Evolutionary conservation across 2,797 vertebrate genomes (phyloP).

Genomic region (Siniperca undulata): DNA sequence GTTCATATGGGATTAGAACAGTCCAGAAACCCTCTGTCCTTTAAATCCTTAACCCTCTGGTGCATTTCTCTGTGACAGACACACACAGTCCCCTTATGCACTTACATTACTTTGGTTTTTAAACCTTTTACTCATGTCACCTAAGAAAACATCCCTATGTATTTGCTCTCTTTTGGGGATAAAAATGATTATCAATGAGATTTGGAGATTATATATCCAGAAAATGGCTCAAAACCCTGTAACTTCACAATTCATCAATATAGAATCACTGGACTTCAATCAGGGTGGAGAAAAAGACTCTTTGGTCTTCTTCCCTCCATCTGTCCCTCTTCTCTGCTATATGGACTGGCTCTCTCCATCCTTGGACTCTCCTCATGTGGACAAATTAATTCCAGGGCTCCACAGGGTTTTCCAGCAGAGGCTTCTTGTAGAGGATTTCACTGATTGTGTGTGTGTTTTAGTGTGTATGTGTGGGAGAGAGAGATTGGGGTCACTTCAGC

Average conservation of each 20-base stretch:
- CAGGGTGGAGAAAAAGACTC: neutral
- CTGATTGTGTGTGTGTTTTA: slow-evolving; percentile 15
- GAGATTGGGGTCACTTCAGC: slow-evolving; percentile 22
- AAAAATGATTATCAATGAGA: neutral
- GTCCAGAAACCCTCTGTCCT: neutral
- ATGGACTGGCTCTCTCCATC: slow-evolving; percentile 8
- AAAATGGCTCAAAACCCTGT: neutral
- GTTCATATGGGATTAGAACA: neutral
- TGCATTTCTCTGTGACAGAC: neutral
- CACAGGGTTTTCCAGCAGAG: slow-evolving; percentile 17
- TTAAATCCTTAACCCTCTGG: neutral
- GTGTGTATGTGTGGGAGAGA: slow-evolving; percentile 2
- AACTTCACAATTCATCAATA: neutral
- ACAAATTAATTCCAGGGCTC: slow-evolving; percentile 36
- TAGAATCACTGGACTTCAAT: slow-evolving; percentile 7
- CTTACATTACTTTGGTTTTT: neutral
- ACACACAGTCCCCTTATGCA: neutral
- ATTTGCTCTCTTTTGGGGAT: neutral
- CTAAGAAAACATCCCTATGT: neutral
- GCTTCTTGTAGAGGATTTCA: slow-evolving; percentile 9
- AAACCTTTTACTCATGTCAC: slow-evolving; percentile 10
- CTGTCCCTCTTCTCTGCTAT: slow-evolving; percentile 9
- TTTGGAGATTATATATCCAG: neutral
- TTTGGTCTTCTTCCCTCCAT: slow-evolving; percentile 18
- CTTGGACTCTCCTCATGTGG: slow-evolving; percentile 26